phyloP scores from a whole-genome alignment of 1,140 invertebrate species.

The Cecropterus lyciades region DNA sequence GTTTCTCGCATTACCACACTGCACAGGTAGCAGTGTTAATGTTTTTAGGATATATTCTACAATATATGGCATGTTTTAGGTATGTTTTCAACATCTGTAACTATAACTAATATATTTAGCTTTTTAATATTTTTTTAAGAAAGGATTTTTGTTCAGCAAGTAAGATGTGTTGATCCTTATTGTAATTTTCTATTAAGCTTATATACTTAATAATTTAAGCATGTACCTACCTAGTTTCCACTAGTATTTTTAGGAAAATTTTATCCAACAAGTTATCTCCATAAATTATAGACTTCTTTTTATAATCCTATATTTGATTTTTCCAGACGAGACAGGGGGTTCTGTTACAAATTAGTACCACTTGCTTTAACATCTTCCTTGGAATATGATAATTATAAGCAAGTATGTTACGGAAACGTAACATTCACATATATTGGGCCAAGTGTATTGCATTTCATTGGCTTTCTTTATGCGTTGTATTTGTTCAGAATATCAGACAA shows the following conservation, averaged over 20 bases:
- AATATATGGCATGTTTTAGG: conserved; percentile 91
- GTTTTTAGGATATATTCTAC: conserved; percentile 89
- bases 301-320: not conserved
- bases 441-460: conserved; percentile 90
- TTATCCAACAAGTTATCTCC: too few relatives aligned
- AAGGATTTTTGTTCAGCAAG: too few relatives aligned
- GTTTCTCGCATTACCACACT: conserved; percentile 88
- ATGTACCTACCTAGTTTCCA: too few relatives aligned
- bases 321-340: conserved; percentile 89
- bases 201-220: too few relatives aligned
- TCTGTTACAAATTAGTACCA: conserved; percentile 86
- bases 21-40: conserved; percentile 87
- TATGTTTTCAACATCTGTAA: too few relatives aligned
- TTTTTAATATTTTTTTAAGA: too few relatives aligned
- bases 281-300: too few relatives aligned
- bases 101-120: too few relatives aligned
- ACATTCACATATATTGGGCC: conserved; percentile 92
- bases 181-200: too few relatives aligned
- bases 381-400: conserved; percentile 80
- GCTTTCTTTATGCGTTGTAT: conserved; percentile 91
- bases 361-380: conserved; percentile 67
- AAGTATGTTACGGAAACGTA: conserved; percentile 88
- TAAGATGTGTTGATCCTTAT: too few relatives aligned
- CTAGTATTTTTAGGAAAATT: too few relatives aligned
- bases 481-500: conserved; percentile 93